phyloP scores from a whole-genome alignment of 2,888 invertebrate genomes.

The Ligdia adustata region DNA sequence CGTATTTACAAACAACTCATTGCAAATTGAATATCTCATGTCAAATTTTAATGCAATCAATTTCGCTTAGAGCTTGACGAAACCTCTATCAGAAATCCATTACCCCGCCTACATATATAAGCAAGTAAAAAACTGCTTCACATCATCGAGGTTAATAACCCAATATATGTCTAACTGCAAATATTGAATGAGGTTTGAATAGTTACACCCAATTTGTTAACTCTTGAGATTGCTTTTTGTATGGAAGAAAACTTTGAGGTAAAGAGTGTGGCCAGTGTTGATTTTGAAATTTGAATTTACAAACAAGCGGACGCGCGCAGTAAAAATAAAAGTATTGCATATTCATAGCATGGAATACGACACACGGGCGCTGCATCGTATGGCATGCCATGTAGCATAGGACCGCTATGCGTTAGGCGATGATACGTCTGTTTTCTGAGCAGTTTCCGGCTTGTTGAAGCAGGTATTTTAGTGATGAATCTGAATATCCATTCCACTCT shows the following conservation, averaged over 20 bases:
- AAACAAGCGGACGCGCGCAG: conserved; percentile 1
- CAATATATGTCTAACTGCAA: conserved; percentile 39
- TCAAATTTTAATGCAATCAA: background rate
- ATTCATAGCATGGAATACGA: too few relatives aligned
- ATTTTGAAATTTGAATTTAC: conserved; percentile 8
- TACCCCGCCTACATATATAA: background rate
- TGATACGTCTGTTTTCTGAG: too few relatives aligned
- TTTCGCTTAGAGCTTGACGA: conserved; percentile 8
- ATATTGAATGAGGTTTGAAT: conserved; percentile 43
- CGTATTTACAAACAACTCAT: too few relatives aligned
- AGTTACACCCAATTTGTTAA: conserved; percentile 32
- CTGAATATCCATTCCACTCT: too few relatives aligned
- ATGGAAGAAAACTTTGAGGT: conserved; percentile 14
- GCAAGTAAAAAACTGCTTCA: conserved; percentile 26
- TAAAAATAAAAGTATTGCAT: too few relatives aligned
- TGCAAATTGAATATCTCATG: background rate
- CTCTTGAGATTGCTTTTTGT: conserved; percentile 18
- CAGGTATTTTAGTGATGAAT: too few relatives aligned
- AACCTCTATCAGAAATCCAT: conserved; percentile 6
- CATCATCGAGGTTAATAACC: conserved; percentile 53
- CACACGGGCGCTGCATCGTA: too few relatives aligned
- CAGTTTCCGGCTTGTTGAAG: too few relatives aligned
- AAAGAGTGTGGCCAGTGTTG: conserved; percentile 16
- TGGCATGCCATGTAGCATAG: too few relatives aligned
- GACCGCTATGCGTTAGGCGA: too few relatives aligned